Base-by-base conservation (phyloP, 1,140 invertebrate genomes). In the Trigoniulus corallinus region DNA sequence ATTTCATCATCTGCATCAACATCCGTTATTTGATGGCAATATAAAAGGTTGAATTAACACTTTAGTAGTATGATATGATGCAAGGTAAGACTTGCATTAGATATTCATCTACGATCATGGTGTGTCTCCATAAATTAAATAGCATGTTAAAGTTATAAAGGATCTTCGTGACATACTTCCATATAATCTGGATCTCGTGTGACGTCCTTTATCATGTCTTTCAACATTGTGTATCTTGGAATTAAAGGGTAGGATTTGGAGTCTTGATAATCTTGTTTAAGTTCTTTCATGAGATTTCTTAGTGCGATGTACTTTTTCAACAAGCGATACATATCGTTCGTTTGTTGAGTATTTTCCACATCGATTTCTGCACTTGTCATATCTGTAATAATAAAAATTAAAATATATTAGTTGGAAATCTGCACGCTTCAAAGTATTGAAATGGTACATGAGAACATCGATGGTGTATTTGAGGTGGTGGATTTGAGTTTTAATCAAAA, bases 121-220 rank as follows among this genome's bases (percentile, higher is more conserved):
- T n/a, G n/a, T n/a, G n/a, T n/a, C n/a, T n/a, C n/a, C n/a, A n/a
- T n/a, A n/a, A n/a, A n/a, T n/a, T n/a, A n/a, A n/a, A n/a, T n/a
- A n/a, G n/a, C n/a, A n/a, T 34, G 15, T 34, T 34, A 34, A 7
- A 15, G 15, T 34, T 34, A 34, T 15, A 15, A 7, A 34, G 29
- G 29, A 18, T 53, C 24, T 34, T 92, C 88, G 64, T 92, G 88
- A 67, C 87, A 91, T 43, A 93, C 85, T 71, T 92, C 88, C 82
- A 92, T 88, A 70, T 91, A 93, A 67, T 88, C 84, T 3, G 87
- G 87, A 70, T 91, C 82, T 58, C 88, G 79, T 77, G 91, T 85
- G 57, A 91, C 87, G 61, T 86, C 84, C 69, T 89, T 91, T 62
- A 93, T 91, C 85, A 94, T 88, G 62, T 91, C 86, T 67, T 93